Percentiles rank a stretch among this genome's conserved stretches.
Conservation (phyloP, 1,140 invertebrate species). For the Tetranychus cinnabarinus region DNA sequence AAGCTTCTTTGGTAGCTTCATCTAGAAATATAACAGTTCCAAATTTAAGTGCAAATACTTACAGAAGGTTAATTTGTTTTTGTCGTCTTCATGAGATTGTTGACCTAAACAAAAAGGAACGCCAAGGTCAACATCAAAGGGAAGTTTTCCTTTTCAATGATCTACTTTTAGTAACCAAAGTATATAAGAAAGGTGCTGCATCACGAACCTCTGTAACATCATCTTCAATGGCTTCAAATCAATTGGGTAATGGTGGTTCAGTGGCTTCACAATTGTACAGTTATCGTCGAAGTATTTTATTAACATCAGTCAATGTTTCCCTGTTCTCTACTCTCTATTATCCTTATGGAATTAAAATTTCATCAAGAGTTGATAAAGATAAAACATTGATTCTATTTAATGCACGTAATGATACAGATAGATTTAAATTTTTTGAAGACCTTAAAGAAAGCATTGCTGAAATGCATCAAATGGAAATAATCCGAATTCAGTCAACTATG, state of each 20-base stretch:
- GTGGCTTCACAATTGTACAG: constrained; percentile 34
- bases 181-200: constrained; percentile 3
- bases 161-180: constrained; percentile 52
- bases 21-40: constrained; percentile 2
- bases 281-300: constrained; percentile 70
- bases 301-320: constrained; percentile 72
- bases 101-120: constrained; percentile 82
- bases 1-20: constrained; percentile 20
- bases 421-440: constrained; percentile 79
- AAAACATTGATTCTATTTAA: constrained; percentile 69
- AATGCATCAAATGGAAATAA: constrained; percentile 82
- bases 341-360: constrained; percentile 70
- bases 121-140: constrained; percentile 73
- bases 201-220: background rate
- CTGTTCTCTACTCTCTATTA: constrained; percentile 41
- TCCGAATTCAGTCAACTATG: constrained; percentile 34
- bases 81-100: constrained; percentile 92
- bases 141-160: constrained; percentile 99
- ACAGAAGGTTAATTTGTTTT: constrained; percentile 92
- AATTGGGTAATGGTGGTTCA: background rate
- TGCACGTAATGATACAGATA: constrained; percentile 75
- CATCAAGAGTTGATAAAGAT: constrained; percentile 54
- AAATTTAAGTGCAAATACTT: constrained; percentile 63
- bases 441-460: constrained; percentile 73
- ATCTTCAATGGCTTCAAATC: no score